These are phyloP conservation scores for Listrodromus nycthemerus DNA, from an alignment of 2,888 invertebrate genomes.

Conservation along the genomic window DNA sequence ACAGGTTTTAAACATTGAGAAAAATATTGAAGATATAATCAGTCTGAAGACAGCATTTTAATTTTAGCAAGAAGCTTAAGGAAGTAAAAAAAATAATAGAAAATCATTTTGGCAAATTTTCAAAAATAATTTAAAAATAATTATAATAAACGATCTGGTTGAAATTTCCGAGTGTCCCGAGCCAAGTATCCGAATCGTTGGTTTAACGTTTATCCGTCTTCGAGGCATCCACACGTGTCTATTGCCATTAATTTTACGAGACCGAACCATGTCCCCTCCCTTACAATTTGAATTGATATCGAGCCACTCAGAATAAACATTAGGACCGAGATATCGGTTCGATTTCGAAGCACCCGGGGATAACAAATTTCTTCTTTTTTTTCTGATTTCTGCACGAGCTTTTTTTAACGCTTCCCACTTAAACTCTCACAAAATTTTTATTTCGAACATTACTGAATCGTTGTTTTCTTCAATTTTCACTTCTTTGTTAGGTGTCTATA, in stretches of 20 bases:
- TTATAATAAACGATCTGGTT: too few relatives aligned
- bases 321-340: background rate
- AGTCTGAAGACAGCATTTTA: too few relatives aligned
- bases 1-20: too few relatives aligned
- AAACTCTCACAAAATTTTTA: background rate
- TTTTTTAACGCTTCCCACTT: background rate
- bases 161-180: too few relatives aligned
- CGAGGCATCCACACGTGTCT: background rate
- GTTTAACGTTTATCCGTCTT: background rate
- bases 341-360: background rate
- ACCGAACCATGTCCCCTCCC: background rate
- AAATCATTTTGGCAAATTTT: too few relatives aligned
- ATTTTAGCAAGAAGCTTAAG: too few relatives aligned
- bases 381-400: background rate
- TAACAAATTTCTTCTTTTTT: constrained; percentile 3
- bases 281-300: constrained; percentile 1
- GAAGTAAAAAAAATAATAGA: too few relatives aligned
- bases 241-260: background rate
- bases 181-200: background rate
- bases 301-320: background rate
- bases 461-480: too few relatives aligned
- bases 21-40: too few relatives aligned
- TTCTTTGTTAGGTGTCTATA: background rate
- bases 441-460: background rate
- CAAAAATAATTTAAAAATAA: too few relatives aligned